phyloP scores from a whole-genome alignment of 2,113 vertebrate species.

The Neotragus moschatus region DNA sequence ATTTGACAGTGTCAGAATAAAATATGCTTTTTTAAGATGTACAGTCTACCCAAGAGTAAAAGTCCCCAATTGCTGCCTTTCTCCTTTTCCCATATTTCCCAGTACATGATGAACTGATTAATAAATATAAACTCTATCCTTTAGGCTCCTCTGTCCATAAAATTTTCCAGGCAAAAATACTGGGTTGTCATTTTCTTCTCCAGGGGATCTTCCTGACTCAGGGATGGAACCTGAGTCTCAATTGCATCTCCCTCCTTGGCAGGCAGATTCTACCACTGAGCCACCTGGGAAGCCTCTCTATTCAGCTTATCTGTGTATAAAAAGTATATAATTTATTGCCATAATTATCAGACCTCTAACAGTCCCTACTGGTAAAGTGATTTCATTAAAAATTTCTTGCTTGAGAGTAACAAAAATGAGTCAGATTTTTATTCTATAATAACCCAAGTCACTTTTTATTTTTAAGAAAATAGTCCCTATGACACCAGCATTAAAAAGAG shows the following conservation, averaged over 20 bases:
- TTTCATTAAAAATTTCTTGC: not conserved
- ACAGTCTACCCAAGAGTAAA: not conserved
- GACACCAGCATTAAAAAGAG: not conserved
- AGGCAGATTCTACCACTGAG: not conserved
- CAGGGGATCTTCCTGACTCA: not conserved
- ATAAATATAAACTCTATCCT: not conserved
- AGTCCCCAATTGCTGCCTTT: not conserved
- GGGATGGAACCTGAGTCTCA: not conserved
- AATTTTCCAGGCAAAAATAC: not conserved
- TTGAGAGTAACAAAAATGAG: not conserved
- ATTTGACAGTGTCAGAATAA: not conserved
- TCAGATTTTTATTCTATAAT: not conserved
- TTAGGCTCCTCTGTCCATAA: not conserved
- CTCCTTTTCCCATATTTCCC: not conserved
- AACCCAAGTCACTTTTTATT: not conserved
- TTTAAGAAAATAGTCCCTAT: not conserved
- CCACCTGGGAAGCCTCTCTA: not conserved
- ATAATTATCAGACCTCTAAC: not conserved
- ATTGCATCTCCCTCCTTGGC: not conserved
- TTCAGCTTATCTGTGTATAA: not conserved
- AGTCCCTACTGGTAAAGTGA: not conserved
- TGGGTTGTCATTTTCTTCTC: not conserved
- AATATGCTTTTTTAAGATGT: not conserved
- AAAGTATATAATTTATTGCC: not conserved
- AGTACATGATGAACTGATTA: not conserved